Evolutionary conservation across 2,888 invertebrate species (phyloP), one percentile per base, ranked within the genome.

Genomic region (Cremastobaeus sp.): DNA sequence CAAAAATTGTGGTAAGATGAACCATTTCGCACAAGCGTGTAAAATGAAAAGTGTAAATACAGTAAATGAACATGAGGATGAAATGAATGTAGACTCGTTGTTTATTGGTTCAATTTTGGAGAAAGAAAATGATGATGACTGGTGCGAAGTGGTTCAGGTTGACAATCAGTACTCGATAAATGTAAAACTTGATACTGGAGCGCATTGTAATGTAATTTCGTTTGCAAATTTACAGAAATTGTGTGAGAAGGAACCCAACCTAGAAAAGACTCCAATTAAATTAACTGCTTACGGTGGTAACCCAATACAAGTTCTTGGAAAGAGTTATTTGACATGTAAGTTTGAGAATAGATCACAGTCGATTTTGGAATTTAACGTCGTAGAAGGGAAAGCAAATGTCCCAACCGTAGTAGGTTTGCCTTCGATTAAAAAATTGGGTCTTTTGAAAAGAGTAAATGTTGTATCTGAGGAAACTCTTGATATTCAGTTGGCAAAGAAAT

Each of bases 21-120:
- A 72, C 60, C 72, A 78, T 60, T 78, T 74, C 59, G 72, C 76
- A 28, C 15, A 37, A 15, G 55, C 21, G 14, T 73, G 73, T 64
- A 68, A 57, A 59, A 17, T 8, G 2, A 32, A 11, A 3, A n/a
- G 11, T n/a, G 34, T 32, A 6, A 32, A 32, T 32, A n/a, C 11
- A 32, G 5, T 11, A 54, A 17, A 41, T n/a, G n/a, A n/a, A n/a
- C n/a, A 15, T 39, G 11, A 50, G 35, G 21, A 20, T 50, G 28
- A 37, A 15, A 9, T 25, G n/a, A 28, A 37, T 15, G 41, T 55
- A 34, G 55, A 55, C n/a, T 55, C 55, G 30, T 34, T 45, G n/a
- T n/a, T n/a, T n/a, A n/a, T n/a, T n/a, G n/a, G 12, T 47, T 47
- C 37, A 25, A 55, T 43, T 39, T 17, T 15, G n/a, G n/a, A n/a